Evolutionary conservation across 2,888 invertebrate species (phyloP).

Genomic region (Erebia aethiops): DNA sequence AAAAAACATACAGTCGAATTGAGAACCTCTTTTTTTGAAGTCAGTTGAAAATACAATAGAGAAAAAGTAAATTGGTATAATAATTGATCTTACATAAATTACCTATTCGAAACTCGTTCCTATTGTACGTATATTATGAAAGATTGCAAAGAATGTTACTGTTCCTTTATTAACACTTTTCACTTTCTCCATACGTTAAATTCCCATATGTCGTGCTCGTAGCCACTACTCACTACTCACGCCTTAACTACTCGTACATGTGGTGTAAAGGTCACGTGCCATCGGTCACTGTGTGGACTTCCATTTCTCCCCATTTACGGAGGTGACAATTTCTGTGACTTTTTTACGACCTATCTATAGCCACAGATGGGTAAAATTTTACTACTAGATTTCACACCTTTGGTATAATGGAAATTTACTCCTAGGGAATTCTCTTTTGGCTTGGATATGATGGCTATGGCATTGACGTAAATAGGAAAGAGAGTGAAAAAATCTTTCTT

Average conservation of each 20-base stretch:
- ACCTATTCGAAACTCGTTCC: constrained; percentile 6
- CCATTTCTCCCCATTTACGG: constrained; percentile 73
- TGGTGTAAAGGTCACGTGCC: constrained; percentile 52
- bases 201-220: constrained; percentile 12
- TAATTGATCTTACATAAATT: not conserved
- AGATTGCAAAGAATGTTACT: constrained; percentile 34
- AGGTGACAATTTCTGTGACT: constrained; percentile 50
- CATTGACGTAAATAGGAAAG: too few species aligned
- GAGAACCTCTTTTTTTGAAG: too few species aligned
- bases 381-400: not conserved
- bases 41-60: too few species aligned
- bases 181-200: constrained; percentile 35
- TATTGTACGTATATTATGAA: constrained; percentile 8
- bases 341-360: constrained; percentile 21
- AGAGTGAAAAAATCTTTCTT: too few species aligned
- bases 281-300: constrained; percentile 49
- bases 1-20: too few species aligned
- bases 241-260: constrained; percentile 31
- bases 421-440: too few species aligned
- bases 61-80: too few species aligned
- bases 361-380: constrained; percentile 1
- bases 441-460: too few species aligned
- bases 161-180: constrained; percentile 33
- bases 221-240: not conserved
- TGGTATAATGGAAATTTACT: not conserved